A percentile compares a stretch with the other conserved stretches of the same genome.
phyloP scores from a whole-genome alignment of 2,797 vertebrate species.

The Notamacropus eugenii region DNA sequence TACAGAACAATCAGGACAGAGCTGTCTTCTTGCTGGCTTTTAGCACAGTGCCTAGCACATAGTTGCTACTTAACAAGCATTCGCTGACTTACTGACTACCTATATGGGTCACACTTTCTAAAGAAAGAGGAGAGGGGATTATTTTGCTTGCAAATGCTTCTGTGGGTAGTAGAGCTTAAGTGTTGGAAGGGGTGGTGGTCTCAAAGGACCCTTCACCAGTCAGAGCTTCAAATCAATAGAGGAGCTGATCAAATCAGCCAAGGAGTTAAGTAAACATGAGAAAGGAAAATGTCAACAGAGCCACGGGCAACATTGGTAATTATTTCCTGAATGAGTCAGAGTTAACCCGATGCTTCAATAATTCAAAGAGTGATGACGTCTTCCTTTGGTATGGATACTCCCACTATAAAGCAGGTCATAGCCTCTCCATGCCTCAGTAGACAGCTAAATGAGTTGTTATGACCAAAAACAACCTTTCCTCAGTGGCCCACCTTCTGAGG shows the following conservation, averaged over 20 bases:
- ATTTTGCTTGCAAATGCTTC: not conserved
- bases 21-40: not conserved
- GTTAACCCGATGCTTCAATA: not conserved
- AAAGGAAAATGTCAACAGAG: not conserved
- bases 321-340: not conserved
- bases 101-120: not conserved
- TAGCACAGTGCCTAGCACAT: not conserved
- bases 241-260: not conserved
- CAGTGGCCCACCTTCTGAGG: not conserved
- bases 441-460: not conserved
- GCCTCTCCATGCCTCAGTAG: not conserved
- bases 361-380: not conserved
- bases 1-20: not conserved
- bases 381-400: not conserved
- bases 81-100: not conserved
- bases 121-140: not conserved
- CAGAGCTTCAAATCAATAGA: not conserved
- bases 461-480: not conserved
- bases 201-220: not conserved
- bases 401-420: not conserved
- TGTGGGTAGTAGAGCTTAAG: not conserved
- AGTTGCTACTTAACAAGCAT: not conserved
- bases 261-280: not conserved
- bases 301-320: not conserved
- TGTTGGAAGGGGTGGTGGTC: not conserved